phyloP scores from a whole-genome alignment of 2,888 invertebrate species.

The Agrotis ipsilon region DNA sequence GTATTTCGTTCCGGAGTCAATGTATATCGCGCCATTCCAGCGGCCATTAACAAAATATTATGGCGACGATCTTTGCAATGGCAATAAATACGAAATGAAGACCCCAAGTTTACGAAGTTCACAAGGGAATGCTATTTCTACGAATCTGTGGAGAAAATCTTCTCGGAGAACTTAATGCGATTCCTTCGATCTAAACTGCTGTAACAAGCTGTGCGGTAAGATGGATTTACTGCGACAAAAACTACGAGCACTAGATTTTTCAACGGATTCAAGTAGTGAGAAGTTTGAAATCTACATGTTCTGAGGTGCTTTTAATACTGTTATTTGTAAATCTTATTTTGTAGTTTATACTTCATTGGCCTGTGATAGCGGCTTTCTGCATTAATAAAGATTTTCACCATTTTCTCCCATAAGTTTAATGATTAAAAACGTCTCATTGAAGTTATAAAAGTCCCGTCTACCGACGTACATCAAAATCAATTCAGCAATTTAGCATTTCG shows the following conservation, averaged over 20 bases:
- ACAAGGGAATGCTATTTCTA: slow-evolving; percentile 30
- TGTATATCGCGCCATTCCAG: slow-evolving; percentile 47
- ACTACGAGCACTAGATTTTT: slow-evolving; percentile 26
- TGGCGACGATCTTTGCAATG: slow-evolving; percentile 48
- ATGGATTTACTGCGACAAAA: slow-evolving; percentile 42
- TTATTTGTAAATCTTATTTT: neutral
- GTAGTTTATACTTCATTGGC: neutral
- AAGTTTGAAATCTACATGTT: slow-evolving; percentile 17
- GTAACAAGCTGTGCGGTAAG: slow-evolving; percentile 32
- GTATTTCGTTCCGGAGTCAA: slow-evolving; percentile 49
- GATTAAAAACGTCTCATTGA: no score
- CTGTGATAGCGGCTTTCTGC: no score
- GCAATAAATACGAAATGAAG: slow-evolving; percentile 55
- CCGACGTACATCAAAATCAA: no score
- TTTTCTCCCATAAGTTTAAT: no score
- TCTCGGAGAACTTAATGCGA: slow-evolving; percentile 35
- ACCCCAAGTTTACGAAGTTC: slow-evolving; percentile 23
- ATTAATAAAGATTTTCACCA: no score
- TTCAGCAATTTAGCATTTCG: no score
- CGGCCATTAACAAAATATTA: slow-evolving; percentile 60
- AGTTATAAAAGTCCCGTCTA: no score
- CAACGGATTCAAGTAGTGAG: slow-evolving; percentile 3
- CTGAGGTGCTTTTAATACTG: neutral
- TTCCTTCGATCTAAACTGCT: slow-evolving; percentile 33
- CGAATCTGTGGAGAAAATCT: slow-evolving; percentile 30